A percentile compares a stretch with the other conserved stretches of the same genome.
phyloP scores from a whole-genome alignment of 2,888 invertebrate genomes.

The Temnothorax ravouxi region DNA sequence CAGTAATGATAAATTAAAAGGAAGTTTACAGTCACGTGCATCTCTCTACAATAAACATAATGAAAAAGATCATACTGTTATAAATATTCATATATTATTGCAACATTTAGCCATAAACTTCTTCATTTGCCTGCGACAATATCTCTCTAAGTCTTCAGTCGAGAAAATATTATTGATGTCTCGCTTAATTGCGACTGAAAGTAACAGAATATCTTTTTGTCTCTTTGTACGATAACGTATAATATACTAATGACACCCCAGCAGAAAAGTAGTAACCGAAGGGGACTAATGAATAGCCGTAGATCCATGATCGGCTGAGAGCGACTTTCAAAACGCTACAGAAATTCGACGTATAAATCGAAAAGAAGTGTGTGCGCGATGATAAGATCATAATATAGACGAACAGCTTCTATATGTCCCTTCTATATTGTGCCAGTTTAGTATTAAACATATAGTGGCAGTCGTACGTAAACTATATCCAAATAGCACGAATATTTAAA shows the following conservation, averaged over 20 bases:
- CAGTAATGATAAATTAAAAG: not conserved
- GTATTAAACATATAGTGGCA: not conserved
- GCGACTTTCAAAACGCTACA: not conserved
- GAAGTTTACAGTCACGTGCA: not conserved
- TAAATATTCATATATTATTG: constrained; percentile 10
- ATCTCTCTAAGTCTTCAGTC: not conserved
- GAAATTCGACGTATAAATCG: not conserved
- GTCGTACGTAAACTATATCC: not conserved
- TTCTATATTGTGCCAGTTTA: not conserved
- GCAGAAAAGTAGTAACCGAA: not conserved
- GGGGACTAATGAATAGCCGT: not conserved
- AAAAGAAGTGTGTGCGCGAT: not conserved
- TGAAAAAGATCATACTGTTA: not conserved
- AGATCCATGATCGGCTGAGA: not conserved
- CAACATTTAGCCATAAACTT: not conserved
- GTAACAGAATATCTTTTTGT: not conserved
- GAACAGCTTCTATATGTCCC: not conserved
- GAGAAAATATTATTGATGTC: not conserved
- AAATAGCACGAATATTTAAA: not conserved
- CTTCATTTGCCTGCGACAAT: constrained; percentile 1
- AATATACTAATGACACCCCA: not conserved
- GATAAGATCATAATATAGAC: not conserved
- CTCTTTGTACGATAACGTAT: not conserved
- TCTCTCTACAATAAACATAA: constrained; percentile 1
- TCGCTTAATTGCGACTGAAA: not conserved